A percentile compares a stretch with the other conserved stretches of the same genome.
phyloP scores from a whole-genome alignment of 2,113 vertebrate genomes.

The Barnardius zonarius region DNA sequence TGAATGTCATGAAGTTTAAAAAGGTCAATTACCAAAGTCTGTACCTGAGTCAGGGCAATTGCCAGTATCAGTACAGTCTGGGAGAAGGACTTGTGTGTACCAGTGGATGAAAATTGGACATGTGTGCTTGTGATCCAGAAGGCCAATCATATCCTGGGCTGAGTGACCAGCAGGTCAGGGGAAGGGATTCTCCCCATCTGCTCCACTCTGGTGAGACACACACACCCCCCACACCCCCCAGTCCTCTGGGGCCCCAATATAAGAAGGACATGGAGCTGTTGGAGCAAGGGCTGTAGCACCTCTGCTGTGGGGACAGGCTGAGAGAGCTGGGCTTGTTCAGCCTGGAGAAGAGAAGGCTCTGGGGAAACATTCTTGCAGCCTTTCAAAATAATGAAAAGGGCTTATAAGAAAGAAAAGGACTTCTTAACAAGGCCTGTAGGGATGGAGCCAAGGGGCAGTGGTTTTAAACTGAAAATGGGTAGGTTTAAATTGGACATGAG shows the following conservation, averaged over 20 bases:
- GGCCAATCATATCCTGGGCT: accelerated
- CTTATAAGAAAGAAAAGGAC: not conserved
- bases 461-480: not conserved
- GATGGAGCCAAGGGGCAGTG: too few species aligned
- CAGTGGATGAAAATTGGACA: accelerated
- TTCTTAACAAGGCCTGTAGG: not conserved
- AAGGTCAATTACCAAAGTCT: not conserved
- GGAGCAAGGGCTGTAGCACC: not conserved
- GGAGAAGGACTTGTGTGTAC: not conserved
- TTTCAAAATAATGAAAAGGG: not conserved
- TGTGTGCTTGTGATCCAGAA: not conserved
- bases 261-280: not conserved
- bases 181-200: not conserved
- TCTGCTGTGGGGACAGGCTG: not conserved
- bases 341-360: not conserved
- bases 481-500: not conserved
- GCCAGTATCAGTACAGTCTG: not conserved
- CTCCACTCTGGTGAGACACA: not conserved
- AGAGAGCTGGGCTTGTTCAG: not conserved
- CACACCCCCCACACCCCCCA: not conserved
- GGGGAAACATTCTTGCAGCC: accelerated
- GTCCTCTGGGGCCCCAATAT: too few species aligned
- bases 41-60: not conserved
- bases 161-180: not conserved
- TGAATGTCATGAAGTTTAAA: not conserved